A percentile compares a stretch with the other conserved stretches of the same genome.
These are phyloP conservation scores for Drepana arcuata DNA, from an alignment of 1,140 invertebrate species.

Conservation along the genomic window DNA sequence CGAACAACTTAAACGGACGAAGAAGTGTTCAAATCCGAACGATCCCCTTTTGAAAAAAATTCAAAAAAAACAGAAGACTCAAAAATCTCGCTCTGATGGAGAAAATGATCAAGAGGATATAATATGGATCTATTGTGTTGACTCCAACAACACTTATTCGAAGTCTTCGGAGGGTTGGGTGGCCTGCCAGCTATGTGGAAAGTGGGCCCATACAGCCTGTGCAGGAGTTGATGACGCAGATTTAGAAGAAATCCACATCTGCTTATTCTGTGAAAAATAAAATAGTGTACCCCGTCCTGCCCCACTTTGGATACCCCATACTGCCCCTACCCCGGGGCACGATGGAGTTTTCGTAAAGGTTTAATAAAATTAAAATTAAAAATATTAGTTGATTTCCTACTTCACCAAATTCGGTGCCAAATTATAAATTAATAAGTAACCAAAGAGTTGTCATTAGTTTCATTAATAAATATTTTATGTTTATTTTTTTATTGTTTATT, in stretches of 20 bases:
- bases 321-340: neutral
- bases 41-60: slow-evolving; percentile 4
- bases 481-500: neutral
- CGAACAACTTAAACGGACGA: slow-evolving; percentile 22
- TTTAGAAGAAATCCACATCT: slow-evolving; percentile 30
- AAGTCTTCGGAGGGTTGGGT: too few relatives aligned
- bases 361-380: neutral
- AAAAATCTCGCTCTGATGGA: too few relatives aligned
- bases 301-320: neutral
- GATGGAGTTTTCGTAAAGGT: neutral
- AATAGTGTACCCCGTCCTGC: neutral
- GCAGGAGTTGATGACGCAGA: slow-evolving; percentile 26
- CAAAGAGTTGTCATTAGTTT: neutral
- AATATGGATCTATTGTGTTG: too few relatives aligned
- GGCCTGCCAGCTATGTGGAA: slow-evolving; percentile 16
- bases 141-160: too few relatives aligned
- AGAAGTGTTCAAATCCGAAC: slow-evolving; percentile 21
- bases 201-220: slow-evolving; percentile 37
- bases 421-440: neutral
- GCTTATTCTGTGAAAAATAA: slow-evolving; percentile 21
- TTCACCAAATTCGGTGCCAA: too few relatives aligned
- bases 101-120: too few relatives aligned
- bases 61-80: neutral
- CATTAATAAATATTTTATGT: neutral
- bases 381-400: neutral